Percentiles rank a stretch among this genome's conserved stretches.
Conservation (phyloP, 2,797 vertebrate genomes). For the Petrocephalus sullivani region DNA sequence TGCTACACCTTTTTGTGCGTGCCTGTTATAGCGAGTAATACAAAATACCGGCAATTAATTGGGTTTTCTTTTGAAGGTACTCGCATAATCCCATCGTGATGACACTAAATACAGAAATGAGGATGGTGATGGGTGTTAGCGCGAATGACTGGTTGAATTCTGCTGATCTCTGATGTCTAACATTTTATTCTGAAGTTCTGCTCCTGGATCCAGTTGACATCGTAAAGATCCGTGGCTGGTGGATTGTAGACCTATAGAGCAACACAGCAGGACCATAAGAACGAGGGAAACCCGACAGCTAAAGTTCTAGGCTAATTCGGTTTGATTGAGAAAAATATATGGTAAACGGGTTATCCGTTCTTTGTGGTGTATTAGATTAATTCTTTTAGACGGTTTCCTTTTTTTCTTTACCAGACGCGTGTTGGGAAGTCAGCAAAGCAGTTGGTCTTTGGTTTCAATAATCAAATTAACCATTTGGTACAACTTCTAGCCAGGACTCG, state of each 20-base stretch:
- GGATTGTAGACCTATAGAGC: slow-evolving; percentile 60
- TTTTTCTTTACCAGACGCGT: slow-evolving; percentile 84
- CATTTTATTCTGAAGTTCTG: slow-evolving; percentile 41
- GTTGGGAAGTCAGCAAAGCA: slow-evolving; percentile 91
- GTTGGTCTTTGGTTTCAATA: slow-evolving; percentile 94
- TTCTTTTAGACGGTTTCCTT: slow-evolving; percentile 81
- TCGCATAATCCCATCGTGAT: neutral
- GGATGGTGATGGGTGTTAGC: neutral
- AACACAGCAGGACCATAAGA: slow-evolving; percentile 68
- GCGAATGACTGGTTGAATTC: neutral
- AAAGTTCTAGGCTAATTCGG: slow-evolving; percentile 80
- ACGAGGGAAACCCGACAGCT: slow-evolving; percentile 66
- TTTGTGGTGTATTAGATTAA: slow-evolving; percentile 98
- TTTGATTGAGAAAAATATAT: slow-evolving; percentile 95
- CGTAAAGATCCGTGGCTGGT: slow-evolving; percentile 62
- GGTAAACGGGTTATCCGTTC: slow-evolving; percentile 92
- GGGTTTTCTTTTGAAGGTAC: neutral
- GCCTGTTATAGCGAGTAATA: neutral
- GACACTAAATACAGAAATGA: neutral
- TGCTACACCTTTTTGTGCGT: neutral
- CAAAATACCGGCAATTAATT: neutral
- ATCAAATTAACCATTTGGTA: slow-evolving; percentile 97
- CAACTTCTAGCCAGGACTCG: slow-evolving; percentile 88
- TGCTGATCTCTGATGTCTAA: slow-evolving; percentile 23
- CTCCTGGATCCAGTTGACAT: slow-evolving; percentile 52